Evolutionary conservation across 2,797 vertebrate genomes (phyloP), one percentile per base, ranked within the genome.

Genomic region (Gobionotothen gibberifrons): DNA sequence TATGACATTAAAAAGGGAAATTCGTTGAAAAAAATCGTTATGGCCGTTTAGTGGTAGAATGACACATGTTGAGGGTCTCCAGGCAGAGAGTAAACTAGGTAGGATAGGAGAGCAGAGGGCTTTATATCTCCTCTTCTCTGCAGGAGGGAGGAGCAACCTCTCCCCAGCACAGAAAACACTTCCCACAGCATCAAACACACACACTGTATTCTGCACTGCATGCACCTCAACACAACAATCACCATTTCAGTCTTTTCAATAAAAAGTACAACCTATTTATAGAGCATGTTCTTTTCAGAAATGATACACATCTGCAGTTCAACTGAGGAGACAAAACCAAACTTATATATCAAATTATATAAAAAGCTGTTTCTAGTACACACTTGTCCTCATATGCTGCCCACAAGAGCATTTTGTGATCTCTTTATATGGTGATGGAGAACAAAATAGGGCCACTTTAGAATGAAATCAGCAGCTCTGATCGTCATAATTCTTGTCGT

Each of bases 141-240:
- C 26, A 55, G 56, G 69, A 78, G 81, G 90, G 92, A 88, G 93
- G 92, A 85, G 90, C 90, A 88, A 83, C 58, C 29, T 43, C 70
- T 54, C 72, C 54, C 44, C 71, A 69, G 32, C 32, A 52, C 52
- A 61, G 3, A 63, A 42, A 40, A 4, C 0, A 16, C 46, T 57
- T 52, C 49, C 21, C 17, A 19, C 39, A 52, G 6, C 16, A 48
- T 2, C 78, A 3, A 39, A 69, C 63, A 81, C 40, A 58, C 21
- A 52, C 32, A 32, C 32, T 59, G 4, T 43, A 39, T 48, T 55
- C n/a, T 60, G 54, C 60, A 69, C 8, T 26, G 9, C 47, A 55
- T 55, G 8, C 6, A 59, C 1, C 16, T 22, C 3, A 60, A 51
- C 6, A 32, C 44, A 60, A 58, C 0, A 21, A 49, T 44, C n/a